Conservation (phyloP, 2,888 invertebrate species). For the Drosophila melanosoma region DNA sequence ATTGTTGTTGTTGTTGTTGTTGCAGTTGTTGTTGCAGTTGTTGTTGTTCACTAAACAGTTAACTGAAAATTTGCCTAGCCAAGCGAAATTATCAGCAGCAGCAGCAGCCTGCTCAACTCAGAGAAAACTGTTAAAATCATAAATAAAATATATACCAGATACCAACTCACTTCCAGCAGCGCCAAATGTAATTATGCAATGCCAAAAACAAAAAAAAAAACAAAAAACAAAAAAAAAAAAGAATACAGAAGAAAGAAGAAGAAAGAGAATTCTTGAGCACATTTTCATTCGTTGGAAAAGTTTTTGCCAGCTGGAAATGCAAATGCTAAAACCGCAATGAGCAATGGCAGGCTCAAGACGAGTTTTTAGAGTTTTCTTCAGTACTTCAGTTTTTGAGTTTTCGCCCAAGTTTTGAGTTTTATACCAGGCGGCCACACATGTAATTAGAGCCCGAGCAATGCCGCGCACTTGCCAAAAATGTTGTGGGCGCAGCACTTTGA, state of each 20-base stretch:
- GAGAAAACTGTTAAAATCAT: constrained; percentile 56
- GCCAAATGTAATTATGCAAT: constrained; percentile 65
- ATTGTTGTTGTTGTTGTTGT: constrained; percentile 58
- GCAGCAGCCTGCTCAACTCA: constrained; percentile 24
- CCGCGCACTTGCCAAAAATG: constrained; percentile 73
- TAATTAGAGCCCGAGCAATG: constrained; percentile 74
- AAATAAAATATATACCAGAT: constrained; percentile 72
- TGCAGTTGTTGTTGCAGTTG: constrained; percentile 55
- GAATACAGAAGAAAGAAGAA: constrained; percentile 1
- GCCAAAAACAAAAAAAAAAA: not conserved
- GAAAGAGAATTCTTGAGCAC: constrained; percentile 30
- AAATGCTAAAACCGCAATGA: constrained; percentile 67
- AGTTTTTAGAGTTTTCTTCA: constrained; percentile 38
- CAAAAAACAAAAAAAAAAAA: not conserved
- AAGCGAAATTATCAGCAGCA: constrained; percentile 62
- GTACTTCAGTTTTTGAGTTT: constrained; percentile 2
- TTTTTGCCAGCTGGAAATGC: constrained; percentile 64
- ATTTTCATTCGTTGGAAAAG: constrained; percentile 64
- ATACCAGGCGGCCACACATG: constrained; percentile 62
- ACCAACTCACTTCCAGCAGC: constrained; percentile 13
- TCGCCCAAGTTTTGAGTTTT: constrained; percentile 39
- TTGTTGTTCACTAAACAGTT: constrained; percentile 75
- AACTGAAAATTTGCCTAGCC: constrained; percentile 61
- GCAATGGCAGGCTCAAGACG: constrained; percentile 75
- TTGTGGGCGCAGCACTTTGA: constrained; percentile 76